phyloP scores from a whole-genome alignment of 1,140 invertebrate species.

The Bradynema listronoti region DNA sequence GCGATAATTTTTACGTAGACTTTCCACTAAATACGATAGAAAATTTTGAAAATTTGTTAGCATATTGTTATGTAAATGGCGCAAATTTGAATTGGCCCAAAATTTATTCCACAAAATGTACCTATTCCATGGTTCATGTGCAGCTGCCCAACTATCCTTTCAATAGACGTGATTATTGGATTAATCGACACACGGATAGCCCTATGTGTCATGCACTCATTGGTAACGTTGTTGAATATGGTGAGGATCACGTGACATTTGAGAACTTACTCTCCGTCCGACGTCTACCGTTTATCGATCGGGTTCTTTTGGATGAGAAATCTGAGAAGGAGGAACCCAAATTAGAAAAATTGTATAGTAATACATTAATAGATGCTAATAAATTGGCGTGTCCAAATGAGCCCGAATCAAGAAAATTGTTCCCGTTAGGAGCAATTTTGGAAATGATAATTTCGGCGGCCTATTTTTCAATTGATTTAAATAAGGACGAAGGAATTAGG shows the following conservation, averaged over 20 bases:
- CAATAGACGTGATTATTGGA: not conserved
- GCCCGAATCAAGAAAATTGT: not conserved
- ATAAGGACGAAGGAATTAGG: not conserved
- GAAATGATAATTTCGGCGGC: conserved; percentile 2
- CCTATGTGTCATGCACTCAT: conserved; percentile 1
- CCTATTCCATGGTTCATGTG: not conserved
- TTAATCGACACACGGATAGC: not conserved
- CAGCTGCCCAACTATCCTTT: not conserved
- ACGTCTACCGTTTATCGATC: not conserved
- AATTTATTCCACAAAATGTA: not conserved
- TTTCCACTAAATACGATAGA: not conserved
- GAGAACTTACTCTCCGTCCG: not conserved
- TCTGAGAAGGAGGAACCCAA: no score
- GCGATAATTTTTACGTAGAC: not conserved
- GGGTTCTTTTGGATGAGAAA: no score
- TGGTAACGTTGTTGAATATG: not conserved
- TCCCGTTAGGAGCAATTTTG: not conserved
- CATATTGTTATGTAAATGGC: not conserved
- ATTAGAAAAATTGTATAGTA: no score
- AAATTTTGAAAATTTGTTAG: not conserved
- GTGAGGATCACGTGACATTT: not conserved
- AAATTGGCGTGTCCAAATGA: not conserved
- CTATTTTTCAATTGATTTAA: not conserved
- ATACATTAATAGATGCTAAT: no score
- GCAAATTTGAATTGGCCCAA: not conserved